phyloP scores from a whole-genome alignment of 2,113 vertebrate species.

The Callospermophilus lateralis region DNA sequence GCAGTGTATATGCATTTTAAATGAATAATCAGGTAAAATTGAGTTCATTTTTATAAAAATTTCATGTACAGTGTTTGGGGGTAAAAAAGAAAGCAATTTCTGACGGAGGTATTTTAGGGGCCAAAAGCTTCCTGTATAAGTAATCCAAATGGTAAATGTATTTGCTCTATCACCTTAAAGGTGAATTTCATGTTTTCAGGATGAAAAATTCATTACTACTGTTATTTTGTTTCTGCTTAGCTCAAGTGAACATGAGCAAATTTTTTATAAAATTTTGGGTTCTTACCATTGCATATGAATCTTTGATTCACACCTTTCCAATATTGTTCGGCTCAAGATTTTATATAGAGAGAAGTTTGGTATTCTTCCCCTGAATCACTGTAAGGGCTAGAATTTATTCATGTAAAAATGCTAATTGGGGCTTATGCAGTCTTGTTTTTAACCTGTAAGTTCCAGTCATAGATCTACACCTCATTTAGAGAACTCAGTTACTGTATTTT shows the following conservation, averaged over 20 bases:
- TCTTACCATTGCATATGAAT: neutral
- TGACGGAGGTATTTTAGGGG: conserved; percentile 56
- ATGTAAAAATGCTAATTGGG: neutral
- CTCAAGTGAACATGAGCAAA: neutral
- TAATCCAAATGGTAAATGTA: conserved; percentile 55
- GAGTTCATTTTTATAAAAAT: conserved; percentile 68
- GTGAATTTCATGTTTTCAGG: conserved; percentile 38
- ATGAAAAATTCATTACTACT: neutral
- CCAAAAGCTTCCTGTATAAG: conserved; percentile 9
- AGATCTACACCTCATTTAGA: conserved; percentile 25
- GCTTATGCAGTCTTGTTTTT: neutral
- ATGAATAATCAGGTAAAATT: conserved; percentile 62
- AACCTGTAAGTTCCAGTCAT: neutral
- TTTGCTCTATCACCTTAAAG: conserved; percentile 46
- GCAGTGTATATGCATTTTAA: conserved; percentile 46
- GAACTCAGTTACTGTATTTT: neutral
- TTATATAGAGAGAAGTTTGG: neutral
- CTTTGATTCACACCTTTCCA: neutral
- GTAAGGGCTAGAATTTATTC: neutral
- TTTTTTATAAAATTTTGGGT: neutral
- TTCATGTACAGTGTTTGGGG: neutral
- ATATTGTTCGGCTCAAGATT: neutral
- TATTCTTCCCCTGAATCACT: neutral
- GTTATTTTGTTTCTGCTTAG: neutral
- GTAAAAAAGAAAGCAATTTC: neutral